Evolutionary conservation across 1,140 invertebrate species (phyloP).

Genomic region (Gyrodactylus bullatarudis): DNA sequence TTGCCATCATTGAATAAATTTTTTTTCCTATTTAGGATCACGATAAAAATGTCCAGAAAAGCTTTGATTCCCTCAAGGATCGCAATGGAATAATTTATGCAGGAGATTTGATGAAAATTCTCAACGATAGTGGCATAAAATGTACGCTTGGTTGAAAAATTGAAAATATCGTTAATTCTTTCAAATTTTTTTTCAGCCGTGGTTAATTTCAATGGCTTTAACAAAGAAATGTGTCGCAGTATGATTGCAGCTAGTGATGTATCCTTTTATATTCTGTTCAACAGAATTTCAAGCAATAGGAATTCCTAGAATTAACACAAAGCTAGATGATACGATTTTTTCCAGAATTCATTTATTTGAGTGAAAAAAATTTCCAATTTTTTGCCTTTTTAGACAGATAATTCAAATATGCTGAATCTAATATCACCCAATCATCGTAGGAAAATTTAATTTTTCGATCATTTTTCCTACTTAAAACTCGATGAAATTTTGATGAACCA

Average conservation of each 20-base stretch:
- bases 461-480: too few species aligned
- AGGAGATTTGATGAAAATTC: neutral
- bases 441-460: too few species aligned
- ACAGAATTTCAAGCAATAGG: neutral
- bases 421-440: too few species aligned
- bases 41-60: neutral
- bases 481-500: too few species aligned
- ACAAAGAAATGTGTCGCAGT: slow-evolving; percentile 54
- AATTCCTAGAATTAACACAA: neutral
- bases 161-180: too few species aligned
- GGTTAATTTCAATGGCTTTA: slow-evolving; percentile 44
- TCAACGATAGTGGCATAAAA: neutral
- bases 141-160: too few species aligned
- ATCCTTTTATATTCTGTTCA: slow-evolving; percentile 11
- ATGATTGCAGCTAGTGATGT: slow-evolving; percentile 84
- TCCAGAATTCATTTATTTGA: neutral
- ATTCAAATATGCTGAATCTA: too few species aligned
- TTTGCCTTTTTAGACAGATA: too few species aligned
- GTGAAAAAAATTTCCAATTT: too few species aligned
- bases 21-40: neutral
- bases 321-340: neutral
- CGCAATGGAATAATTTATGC: neutral
- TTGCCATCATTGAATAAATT: too few species aligned
- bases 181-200: slow-evolving; percentile 23
- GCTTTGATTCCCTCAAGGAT: neutral